Percentiles rank a stretch among this genome's conserved stretches.
phyloP scores from a whole-genome alignment of 1,140 invertebrate genomes.

The Pseudomyrmex sp. region DNA sequence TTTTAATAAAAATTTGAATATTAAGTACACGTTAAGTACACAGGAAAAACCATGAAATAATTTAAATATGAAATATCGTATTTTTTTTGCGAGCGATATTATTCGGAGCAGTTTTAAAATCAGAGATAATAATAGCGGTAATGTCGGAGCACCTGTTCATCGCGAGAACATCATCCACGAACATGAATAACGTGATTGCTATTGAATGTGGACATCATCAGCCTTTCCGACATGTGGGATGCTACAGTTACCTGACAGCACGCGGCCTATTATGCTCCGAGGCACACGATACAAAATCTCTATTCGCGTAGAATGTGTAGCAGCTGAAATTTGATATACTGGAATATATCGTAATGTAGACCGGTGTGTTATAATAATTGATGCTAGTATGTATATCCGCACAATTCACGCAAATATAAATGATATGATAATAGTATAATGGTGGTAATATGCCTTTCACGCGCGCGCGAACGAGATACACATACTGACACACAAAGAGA shows the following conservation, averaged over 20 bases:
- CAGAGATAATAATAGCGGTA: not conserved
- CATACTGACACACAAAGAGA: too few species aligned
- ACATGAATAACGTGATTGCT: not conserved
- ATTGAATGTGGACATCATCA: not conserved
- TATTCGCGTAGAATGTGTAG: not conserved
- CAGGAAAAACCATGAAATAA: not conserved
- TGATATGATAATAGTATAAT: not conserved
- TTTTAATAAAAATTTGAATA: not conserved
- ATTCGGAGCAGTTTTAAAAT: not conserved
- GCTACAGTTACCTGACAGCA: not conserved
- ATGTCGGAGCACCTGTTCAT: not conserved
- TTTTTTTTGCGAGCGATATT: too few species aligned
- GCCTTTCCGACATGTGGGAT: not conserved
- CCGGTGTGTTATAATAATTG: not conserved
- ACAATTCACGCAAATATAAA: not conserved
- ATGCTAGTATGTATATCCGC: not conserved
- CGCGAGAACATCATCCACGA: not conserved
- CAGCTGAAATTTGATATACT: not conserved
- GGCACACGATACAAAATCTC: slow-evolving; percentile 1
- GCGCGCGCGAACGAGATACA: not conserved
- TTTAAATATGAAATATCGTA: too few species aligned
- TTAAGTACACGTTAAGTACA: not conserved
- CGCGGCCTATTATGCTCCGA: not conserved
- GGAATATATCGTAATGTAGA: too few species aligned
- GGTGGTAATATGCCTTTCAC: not conserved